Base-by-base conservation (phyloP, 2,113 vertebrate species). In the Panthera leo region DNA sequence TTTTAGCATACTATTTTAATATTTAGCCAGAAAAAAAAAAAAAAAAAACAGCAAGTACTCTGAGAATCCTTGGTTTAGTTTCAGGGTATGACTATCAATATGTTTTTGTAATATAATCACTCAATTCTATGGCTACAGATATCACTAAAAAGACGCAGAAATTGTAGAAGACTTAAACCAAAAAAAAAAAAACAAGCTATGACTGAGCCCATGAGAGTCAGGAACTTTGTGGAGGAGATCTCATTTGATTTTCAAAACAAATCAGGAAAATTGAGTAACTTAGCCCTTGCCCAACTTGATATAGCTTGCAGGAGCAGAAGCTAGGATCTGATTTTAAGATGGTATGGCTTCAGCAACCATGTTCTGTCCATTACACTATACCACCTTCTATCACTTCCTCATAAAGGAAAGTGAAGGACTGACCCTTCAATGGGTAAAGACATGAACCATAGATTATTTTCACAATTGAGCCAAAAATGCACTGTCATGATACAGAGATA, bases 401-500 rank as follows among this genome's bases (percentile, higher is more conserved):
- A 39, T 21, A 15, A 7, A 76, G 15, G 55, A 94, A 78, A 42
- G 29, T 76, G 14, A 87, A 79, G 23, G 27, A 89, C 29, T 92
- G n/a, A 68, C 53, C 53, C 13, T 83, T 96, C 61, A 92, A 45
- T 21, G 36, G 61, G 11, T 61, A 68, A 83, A 94, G 29, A 73
- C 27, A 91, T 68, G 39, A 87, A 67, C 7, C 31, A 88, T 10
- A 36, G 5, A 68, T 67, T 78, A 79, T 71, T 79, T 91, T 53
- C 80, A 75, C 10, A 71, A 58, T 0, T 45, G 48, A 95, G 18
- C 34, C n/a, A 95, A 65, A 95, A 95, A 87, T 76, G 31, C 55
- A 80, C 53, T 84, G 25, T 96, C 34, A 79, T 76, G 61, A 92
- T 71, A 87, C 67, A 84, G 39, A 96, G 31, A 75, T 88, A 94